phyloP scores from a whole-genome alignment of 2,797 vertebrate genomes.

The Danio choprae region DNA sequence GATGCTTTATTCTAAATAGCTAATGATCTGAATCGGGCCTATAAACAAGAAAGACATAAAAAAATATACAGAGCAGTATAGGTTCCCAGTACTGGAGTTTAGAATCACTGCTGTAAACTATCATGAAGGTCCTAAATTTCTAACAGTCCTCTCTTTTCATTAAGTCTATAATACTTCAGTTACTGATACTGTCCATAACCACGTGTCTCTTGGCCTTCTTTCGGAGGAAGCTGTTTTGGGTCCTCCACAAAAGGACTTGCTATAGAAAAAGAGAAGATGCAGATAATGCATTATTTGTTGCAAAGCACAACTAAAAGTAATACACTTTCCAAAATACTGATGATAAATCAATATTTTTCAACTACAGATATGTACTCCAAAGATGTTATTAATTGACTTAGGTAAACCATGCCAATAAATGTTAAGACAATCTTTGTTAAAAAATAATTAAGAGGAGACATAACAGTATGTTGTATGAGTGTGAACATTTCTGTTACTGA shows the following conservation, averaged over 20 bases:
- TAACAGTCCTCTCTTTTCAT: conserved; percentile 39
- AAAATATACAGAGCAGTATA: too few relatives aligned
- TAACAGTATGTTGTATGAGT: too few relatives aligned
- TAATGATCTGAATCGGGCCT: too few relatives aligned
- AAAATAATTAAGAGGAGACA: too few relatives aligned
- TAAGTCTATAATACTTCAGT: conserved; percentile 45
- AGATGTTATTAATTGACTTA: too few relatives aligned
- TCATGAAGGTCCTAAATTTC: conserved; percentile 19
- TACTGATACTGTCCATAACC: conserved; percentile 79
- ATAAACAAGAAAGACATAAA: too few relatives aligned
- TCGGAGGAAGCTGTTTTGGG: conserved; percentile 81
- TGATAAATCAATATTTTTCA: neutral
- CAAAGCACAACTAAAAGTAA: neutral
- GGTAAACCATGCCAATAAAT: too few relatives aligned
- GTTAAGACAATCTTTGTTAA: too few relatives aligned
- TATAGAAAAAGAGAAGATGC: conserved; percentile 59
- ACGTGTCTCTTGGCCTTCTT: conserved; percentile 70
- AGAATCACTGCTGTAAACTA: conserved; percentile 22
- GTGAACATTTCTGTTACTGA: neutral
- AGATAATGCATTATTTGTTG: neutral
- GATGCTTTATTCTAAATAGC: too few relatives aligned
- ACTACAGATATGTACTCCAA: too few relatives aligned
- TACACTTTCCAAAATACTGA: neutral
- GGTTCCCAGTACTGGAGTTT: too few relatives aligned
- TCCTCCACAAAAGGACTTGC: conserved; percentile 84